Conservation (phyloP, 1,140 invertebrate genomes). For the Amyelois transitella region DNA sequence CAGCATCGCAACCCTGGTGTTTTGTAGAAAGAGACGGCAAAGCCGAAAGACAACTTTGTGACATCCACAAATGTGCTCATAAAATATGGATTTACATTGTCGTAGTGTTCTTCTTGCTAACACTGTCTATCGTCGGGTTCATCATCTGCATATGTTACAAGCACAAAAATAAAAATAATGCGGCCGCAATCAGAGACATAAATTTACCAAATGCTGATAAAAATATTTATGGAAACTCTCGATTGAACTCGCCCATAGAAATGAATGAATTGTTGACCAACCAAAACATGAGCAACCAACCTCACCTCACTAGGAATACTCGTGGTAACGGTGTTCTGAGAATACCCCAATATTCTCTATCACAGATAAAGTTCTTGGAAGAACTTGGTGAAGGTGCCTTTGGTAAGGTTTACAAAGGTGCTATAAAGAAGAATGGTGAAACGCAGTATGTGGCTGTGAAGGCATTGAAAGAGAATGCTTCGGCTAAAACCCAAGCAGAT, state of each 20-base stretch:
- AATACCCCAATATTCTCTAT: constrained; percentile 83
- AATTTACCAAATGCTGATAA: constrained; percentile 82
- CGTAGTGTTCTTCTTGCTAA: constrained; percentile 58
- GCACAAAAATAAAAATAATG: constrained; percentile 73
- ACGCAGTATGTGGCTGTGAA: constrained; percentile 93
- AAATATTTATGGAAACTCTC: constrained; percentile 84
- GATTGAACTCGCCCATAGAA: constrained; percentile 82
- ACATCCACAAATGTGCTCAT: constrained; percentile 87
- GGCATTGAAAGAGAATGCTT: constrained; percentile 94
- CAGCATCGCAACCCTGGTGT: constrained; percentile 92
- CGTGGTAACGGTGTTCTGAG: constrained; percentile 75
- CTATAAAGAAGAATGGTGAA: constrained; percentile 82
- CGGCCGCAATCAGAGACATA: constrained; percentile 79
- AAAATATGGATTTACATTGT: constrained; percentile 79
- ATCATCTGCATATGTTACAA: constrained; percentile 71
- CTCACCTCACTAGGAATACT: constrained; percentile 72
- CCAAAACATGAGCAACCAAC: constrained; percentile 65
- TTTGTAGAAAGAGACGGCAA: constrained; percentile 82
- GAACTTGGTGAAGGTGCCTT: constrained; percentile 97
- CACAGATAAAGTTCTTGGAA: constrained; percentile 91
- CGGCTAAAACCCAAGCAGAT: constrained; percentile 91
- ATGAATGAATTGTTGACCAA: constrained; percentile 83
- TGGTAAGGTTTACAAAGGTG: constrained; percentile 96
- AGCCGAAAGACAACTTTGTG: constrained; percentile 83
- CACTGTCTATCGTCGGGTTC: constrained; percentile 47